These are phyloP conservation scores for Trisateles emortualis DNA, from an alignment of 2,888 invertebrate species.

Conservation along the genomic window DNA sequence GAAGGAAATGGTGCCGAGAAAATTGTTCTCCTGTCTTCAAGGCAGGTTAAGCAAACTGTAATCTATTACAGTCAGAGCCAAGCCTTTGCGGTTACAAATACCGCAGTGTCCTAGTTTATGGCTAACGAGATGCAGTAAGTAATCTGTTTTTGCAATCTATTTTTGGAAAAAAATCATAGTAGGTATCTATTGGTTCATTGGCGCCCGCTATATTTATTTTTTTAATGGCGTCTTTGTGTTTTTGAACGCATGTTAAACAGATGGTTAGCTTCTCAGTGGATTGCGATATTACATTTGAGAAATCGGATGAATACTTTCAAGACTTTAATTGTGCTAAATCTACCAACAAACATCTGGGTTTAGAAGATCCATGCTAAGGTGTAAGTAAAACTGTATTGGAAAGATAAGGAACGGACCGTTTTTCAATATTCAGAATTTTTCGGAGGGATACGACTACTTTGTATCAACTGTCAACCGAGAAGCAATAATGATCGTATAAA, in stretches of 20 bases:
- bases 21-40: constrained; percentile 49
- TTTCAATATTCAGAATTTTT: too few relatives aligned
- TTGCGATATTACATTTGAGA: neutral
- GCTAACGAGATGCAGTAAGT: constrained; percentile 56
- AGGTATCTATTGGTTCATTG: constrained; percentile 10
- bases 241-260: neutral
- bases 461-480: too few relatives aligned
- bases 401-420: too few relatives aligned
- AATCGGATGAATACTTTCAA: too few relatives aligned
- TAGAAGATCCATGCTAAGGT: too few relatives aligned
- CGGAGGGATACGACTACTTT: too few relatives aligned
- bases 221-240: neutral
- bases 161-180: constrained; percentile 40
- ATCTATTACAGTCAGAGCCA: constrained; percentile 60
- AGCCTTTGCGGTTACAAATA: constrained; percentile 63
- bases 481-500: too few relatives aligned
- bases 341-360: too few relatives aligned
- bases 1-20: constrained; percentile 49
- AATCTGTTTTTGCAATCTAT: constrained; percentile 51
- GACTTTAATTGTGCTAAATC: too few relatives aligned
- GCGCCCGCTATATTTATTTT: constrained; percentile 8
- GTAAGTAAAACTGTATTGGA: too few relatives aligned
- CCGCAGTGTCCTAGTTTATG: constrained; percentile 68
- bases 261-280: neutral
- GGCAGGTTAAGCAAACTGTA: constrained; percentile 71